phyloP scores from a whole-genome alignment of 2,797 vertebrate genomes.

The Apogon talboti region DNA sequence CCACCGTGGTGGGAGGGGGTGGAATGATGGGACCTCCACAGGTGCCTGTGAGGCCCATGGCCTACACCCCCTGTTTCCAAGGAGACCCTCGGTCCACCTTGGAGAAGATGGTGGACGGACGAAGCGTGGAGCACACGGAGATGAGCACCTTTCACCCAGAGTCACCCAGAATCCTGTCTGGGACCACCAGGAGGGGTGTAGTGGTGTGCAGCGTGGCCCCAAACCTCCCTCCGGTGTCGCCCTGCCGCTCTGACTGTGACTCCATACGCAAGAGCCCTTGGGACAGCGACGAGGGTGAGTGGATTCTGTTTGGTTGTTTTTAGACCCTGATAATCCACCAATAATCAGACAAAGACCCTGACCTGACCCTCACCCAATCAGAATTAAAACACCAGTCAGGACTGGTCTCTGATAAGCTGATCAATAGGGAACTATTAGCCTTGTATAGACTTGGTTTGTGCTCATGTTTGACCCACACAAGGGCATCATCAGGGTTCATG shows the following conservation, averaged over 20 bases:
- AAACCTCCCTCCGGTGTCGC: constrained; percentile 90
- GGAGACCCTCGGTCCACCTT: constrained; percentile 90
- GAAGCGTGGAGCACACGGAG: constrained; percentile 90
- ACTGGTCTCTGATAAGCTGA: no score
- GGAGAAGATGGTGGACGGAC: constrained; percentile 90
- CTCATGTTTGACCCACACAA: no score
- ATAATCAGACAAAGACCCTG: no score
- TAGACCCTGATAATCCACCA: no score
- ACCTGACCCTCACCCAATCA: no score
- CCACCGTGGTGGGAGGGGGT: constrained; percentile 41
- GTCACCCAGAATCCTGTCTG: constrained; percentile 89
- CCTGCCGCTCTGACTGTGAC: constrained; percentile 94
- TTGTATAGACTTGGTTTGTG: no score
- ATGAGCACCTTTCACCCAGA: constrained; percentile 97
- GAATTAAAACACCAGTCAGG: no score
- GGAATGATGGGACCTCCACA: constrained; percentile 87
- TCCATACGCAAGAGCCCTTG: constrained; percentile 93
- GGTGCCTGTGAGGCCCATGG: constrained; percentile 95
- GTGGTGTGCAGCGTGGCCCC: constrained; percentile 98
- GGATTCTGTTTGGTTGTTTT: background rate
- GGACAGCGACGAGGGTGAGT: constrained; percentile 90
- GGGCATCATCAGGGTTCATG: no score
- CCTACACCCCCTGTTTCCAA: constrained; percentile 95
- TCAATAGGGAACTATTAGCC: no score
- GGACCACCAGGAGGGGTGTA: constrained; percentile 89